A percentile compares a stretch with the other conserved stretches of the same genome.
These are phyloP conservation scores for Antigone vipio DNA, from an alignment of 2,113 vertebrate genomes.

Conservation along the genomic window DNA sequence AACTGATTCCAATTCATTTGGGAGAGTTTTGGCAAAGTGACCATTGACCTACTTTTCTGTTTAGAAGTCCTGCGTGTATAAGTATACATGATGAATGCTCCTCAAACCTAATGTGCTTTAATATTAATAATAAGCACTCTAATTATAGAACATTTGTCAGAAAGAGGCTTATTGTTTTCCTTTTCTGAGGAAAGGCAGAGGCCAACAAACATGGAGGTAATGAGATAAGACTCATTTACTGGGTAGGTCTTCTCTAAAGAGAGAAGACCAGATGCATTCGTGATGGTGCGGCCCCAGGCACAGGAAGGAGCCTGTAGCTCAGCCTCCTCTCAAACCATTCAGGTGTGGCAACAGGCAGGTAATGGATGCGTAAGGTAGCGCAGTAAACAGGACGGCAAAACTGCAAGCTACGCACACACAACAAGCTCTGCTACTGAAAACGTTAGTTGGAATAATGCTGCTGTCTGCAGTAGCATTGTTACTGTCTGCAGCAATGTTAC, in stretches of 20 bases:
- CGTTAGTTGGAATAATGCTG: neutral
- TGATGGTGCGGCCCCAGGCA: neutral
- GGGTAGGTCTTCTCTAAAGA: neutral
- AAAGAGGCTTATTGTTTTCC: neutral
- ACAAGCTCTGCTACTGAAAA: neutral
- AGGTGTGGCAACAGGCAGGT: neutral
- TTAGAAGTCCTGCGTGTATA: neutral
- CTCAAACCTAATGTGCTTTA: neutral
- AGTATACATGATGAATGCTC: neutral
- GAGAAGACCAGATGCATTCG: neutral
- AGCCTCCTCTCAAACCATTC: neutral
- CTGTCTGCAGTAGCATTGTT: neutral
- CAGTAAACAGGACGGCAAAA: rapidly evolving
- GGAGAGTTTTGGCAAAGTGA: neutral
- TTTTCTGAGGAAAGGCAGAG: neutral
- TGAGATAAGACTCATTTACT: neutral
- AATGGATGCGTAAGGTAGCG: neutral
- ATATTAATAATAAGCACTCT: neutral
- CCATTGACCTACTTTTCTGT: neutral
- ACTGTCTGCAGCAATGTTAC: neutral
- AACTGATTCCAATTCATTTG: neutral
- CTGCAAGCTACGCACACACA: rapidly evolving
- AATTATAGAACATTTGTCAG: neutral
- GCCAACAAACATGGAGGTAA: neutral
- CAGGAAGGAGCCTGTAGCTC: neutral